These are phyloP conservation scores for Phylloscopus collybita DNA, from an alignment of 2,797 vertebrate genomes.

Conservation along the genomic window DNA sequence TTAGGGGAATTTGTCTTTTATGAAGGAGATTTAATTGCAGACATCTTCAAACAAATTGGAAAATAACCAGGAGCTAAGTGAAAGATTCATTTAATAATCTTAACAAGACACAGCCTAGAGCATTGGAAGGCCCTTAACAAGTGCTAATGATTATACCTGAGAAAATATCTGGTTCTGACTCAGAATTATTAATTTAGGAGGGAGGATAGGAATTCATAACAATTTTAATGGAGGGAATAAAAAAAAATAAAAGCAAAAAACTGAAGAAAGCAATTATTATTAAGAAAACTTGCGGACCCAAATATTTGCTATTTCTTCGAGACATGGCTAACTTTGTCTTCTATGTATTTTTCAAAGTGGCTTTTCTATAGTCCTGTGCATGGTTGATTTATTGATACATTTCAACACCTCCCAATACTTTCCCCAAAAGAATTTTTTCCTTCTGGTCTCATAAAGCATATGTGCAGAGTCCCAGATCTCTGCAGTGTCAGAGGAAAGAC, in stretches of 20 bases:
- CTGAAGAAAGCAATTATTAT: neutral
- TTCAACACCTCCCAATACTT: neutral
- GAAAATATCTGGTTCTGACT: slow-evolving; percentile 47
- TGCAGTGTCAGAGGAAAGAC: neutral
- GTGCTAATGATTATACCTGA: slow-evolving; percentile 52
- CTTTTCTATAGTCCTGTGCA: rapidly evolving
- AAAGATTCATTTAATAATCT: slow-evolving; percentile 70
- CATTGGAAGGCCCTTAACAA: slow-evolving; percentile 46
- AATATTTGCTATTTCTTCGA: neutral
- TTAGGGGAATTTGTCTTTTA: slow-evolving; percentile 30
- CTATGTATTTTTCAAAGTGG: neutral
- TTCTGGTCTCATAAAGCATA: neutral
- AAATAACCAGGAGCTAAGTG: slow-evolving; percentile 61
- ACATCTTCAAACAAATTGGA: slow-evolving; percentile 64
- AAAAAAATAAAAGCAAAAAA: neutral
- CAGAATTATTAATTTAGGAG: slow-evolving; percentile 41
- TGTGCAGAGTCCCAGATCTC: neutral
- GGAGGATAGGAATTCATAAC: neutral
- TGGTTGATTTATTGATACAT: neutral
- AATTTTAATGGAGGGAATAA: neutral
- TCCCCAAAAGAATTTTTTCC: neutral
- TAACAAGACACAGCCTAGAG: slow-evolving; percentile 41
- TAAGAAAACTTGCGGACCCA: neutral
- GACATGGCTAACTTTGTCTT: neutral
- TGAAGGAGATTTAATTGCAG: slow-evolving; percentile 59